Percentiles rank a stretch among this genome's conserved stretches.
Conservation (phyloP, 2,888 invertebrate species). For the Cerceris ruficornis region DNA sequence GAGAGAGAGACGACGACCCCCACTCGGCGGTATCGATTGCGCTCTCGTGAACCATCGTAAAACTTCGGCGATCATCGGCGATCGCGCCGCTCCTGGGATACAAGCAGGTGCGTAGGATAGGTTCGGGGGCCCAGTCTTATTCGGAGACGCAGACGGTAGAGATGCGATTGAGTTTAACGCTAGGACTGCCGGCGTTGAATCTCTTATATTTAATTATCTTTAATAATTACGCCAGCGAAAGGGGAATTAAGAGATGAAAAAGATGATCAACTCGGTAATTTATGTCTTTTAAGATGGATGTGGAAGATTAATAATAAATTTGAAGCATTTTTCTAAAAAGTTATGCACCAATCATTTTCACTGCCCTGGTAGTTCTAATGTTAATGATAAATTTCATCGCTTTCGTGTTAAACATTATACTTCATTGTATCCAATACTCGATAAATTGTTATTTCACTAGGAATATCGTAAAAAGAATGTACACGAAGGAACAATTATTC, state of each 20-base stretch:
- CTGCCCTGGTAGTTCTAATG: no score
- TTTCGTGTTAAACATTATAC: no score
- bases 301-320: no score
- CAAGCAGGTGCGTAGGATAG: constrained; percentile 55
- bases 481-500: no score
- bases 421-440: no score
- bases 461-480: no score
- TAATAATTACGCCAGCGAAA: no score
- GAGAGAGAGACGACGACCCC: constrained; percentile 23
- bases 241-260: background rate
- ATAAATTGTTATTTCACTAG: no score
- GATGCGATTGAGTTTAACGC: background rate
- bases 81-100: constrained; percentile 37
- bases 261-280: background rate
- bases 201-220: background rate
- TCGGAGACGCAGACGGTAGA: constrained; percentile 43
- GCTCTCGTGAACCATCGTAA: constrained; percentile 60
- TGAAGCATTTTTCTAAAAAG: no score
- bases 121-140: constrained; percentile 40
- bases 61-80: constrained; percentile 59
- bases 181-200: background rate
- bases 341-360: no score
- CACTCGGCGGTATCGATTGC: constrained; percentile 60
- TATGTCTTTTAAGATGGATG: no score
- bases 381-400: no score